phyloP scores from a whole-genome alignment of 2,113 vertebrate genomes.

The Periophthalmodon schlosseri region DNA sequence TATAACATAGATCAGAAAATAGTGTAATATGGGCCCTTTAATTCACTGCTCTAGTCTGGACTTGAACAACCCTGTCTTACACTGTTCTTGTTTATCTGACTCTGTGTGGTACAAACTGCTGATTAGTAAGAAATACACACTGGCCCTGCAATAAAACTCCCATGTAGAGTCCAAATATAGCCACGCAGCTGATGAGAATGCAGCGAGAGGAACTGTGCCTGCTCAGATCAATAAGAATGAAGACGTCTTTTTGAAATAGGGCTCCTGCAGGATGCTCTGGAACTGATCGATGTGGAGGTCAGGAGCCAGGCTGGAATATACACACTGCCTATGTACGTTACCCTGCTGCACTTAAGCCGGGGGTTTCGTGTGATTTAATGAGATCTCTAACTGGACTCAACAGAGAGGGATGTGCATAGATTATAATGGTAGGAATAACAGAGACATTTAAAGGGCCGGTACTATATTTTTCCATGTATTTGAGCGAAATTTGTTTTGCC shows the following conservation, averaged over 20 bases:
- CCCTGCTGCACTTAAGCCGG: neutral
- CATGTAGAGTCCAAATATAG: constrained; percentile 20
- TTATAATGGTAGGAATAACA: too few relatives aligned
- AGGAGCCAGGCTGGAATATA: constrained; percentile 26
- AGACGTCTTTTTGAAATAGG: constrained; percentile 60
- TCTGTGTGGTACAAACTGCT: constrained; percentile 7
- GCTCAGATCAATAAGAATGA: constrained; percentile 64
- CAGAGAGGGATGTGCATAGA: too few relatives aligned
- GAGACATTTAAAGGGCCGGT: too few relatives aligned
- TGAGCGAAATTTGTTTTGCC: too few relatives aligned
- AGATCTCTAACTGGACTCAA: neutral
- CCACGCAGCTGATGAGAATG: constrained; percentile 36
- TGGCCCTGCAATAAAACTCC: constrained; percentile 15
- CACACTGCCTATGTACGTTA: constrained; percentile 19
- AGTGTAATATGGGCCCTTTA: too few relatives aligned
- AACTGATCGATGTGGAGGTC: constrained; percentile 38
- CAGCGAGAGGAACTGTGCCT: constrained; percentile 33
- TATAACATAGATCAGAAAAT: too few relatives aligned
- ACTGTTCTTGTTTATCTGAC: neutral
- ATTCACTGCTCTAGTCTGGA: neutral
- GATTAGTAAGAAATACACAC: constrained; percentile 21
- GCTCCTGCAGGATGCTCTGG: constrained; percentile 12
- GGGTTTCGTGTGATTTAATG: neutral
- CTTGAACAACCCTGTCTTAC: neutral
- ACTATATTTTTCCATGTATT: too few relatives aligned